Conservation (phyloP, 2,888 invertebrate genomes). For the Augiades crinisus region DNA sequence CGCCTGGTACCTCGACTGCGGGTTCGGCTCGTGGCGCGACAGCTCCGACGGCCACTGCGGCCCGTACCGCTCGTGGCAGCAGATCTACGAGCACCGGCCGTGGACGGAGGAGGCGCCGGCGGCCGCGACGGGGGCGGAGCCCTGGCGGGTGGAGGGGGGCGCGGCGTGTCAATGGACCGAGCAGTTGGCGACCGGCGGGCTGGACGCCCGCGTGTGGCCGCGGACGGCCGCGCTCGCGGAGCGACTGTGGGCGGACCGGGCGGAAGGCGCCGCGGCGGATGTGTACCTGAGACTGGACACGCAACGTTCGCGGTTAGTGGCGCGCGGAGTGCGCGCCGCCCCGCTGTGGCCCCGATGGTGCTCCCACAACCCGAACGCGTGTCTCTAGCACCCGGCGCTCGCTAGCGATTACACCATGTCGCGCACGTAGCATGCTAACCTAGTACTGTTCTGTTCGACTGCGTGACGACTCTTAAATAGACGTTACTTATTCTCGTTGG, state of each 20-base stretch:
- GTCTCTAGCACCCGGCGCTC: slow-evolving; percentile 68
- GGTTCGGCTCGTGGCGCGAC: slow-evolving; percentile 92
- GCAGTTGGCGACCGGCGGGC: slow-evolving; percentile 86
- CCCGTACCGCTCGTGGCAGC: slow-evolving; percentile 94
- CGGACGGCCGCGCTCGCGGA: slow-evolving; percentile 91
- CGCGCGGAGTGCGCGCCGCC: slow-evolving; percentile 84
- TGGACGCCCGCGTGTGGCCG: slow-evolving; percentile 92
- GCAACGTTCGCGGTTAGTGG: slow-evolving; percentile 83
- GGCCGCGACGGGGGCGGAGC: slow-evolving; percentile 48
- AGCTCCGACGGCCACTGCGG: slow-evolving; percentile 92
- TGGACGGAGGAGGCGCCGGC: slow-evolving; percentile 79
- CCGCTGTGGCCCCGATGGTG: slow-evolving; percentile 91
- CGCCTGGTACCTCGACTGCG: slow-evolving; percentile 94
- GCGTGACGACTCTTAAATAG: slow-evolving; percentile 1
- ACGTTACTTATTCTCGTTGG: neutral
- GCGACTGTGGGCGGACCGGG: slow-evolving; percentile 86
- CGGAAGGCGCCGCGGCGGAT: slow-evolving; percentile 75
- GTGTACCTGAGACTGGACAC: slow-evolving; percentile 86
- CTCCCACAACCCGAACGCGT: slow-evolving; percentile 87
- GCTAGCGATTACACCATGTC: too few relatives aligned
- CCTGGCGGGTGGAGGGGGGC: slow-evolving; percentile 85
- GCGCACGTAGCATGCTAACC: neutral
- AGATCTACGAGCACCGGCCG: slow-evolving; percentile 91
- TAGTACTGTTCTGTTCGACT: slow-evolving; percentile 1
- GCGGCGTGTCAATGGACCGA: slow-evolving; percentile 94